Conservation (phyloP, 2,888 invertebrate species). For the Drosophila fungiperda region DNA sequence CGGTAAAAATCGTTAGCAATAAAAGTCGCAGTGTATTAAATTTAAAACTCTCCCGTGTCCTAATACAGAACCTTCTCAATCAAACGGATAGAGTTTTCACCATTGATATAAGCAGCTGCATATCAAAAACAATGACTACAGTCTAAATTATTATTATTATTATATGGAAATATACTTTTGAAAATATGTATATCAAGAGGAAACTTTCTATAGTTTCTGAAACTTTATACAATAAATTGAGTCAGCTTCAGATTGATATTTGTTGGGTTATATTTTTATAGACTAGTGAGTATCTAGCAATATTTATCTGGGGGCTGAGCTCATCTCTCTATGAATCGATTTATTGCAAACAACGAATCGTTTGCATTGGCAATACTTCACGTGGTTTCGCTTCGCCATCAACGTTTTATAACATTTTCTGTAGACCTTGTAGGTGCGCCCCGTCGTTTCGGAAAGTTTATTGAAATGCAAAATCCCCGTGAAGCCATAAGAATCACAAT, state of each 20-base stretch:
- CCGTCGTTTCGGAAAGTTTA: conserved; percentile 67
- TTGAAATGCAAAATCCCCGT: conserved; percentile 73
- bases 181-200: not conserved
- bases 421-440: conserved; percentile 52
- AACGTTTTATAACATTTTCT: conserved; percentile 23
- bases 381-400: conserved; percentile 26
- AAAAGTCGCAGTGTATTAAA: not conserved
- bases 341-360: conserved; percentile 11
- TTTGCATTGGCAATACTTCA: conserved; percentile 16
- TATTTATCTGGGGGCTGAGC: conserved; percentile 1
- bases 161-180: not conserved
- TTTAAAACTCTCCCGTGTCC: not conserved
- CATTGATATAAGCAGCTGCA: not conserved
- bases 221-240: no score
- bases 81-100: not conserved
- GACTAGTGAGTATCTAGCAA: not conserved
- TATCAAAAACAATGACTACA: not conserved
- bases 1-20: not conserved
- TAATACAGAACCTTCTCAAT: not conserved
- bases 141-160: not conserved
- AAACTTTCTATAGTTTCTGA: no score
- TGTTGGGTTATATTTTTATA: not conserved
- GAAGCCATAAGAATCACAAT: conserved; percentile 77
- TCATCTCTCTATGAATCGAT: conserved; percentile 11
- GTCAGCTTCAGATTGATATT: no score